Evolutionary conservation across 2,113 vertebrate species (phyloP).

Genomic region (Perognathus longimembris): DNA sequence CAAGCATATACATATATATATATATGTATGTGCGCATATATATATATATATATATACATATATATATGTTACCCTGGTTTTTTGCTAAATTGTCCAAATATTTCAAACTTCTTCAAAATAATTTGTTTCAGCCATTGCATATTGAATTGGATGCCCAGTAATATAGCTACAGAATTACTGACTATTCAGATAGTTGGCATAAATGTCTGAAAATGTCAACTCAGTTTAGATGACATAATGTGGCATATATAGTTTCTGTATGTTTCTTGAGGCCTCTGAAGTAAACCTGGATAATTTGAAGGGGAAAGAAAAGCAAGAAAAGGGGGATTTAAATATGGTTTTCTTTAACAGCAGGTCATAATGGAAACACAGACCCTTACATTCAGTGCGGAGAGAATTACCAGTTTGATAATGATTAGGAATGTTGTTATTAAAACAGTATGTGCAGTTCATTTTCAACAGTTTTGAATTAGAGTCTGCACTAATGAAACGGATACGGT

Average conservation of each 20-base stretch:
- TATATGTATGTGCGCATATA: not conserved
- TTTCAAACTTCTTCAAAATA: constrained; percentile 27
- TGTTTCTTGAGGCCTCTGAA: constrained; percentile 43
- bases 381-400: constrained; percentile 90
- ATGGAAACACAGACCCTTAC: constrained; percentile 86
- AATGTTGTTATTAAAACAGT: constrained; percentile 94
- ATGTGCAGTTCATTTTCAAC: constrained; percentile 92
- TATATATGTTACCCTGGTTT: not conserved
- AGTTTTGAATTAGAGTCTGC: constrained; percentile 92
- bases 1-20: not conserved
- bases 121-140: constrained; percentile 26
- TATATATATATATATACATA: not conserved
- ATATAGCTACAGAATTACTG: constrained; percentile 62
- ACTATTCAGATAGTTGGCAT: constrained; percentile 50
- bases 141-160: constrained; percentile 21
- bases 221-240: constrained; percentile 38
- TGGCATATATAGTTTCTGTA: constrained; percentile 4
- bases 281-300: constrained; percentile 63
- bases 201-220: constrained; percentile 50
- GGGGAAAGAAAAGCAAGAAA: constrained; percentile 76
- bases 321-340: constrained; percentile 83
- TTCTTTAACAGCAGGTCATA: constrained; percentile 89
- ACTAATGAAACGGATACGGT: constrained; percentile 93
- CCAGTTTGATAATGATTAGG: constrained; percentile 91
- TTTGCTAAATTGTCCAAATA: not conserved